Base-by-base conservation (phyloP, 2,888 invertebrate genomes). In the Melinopterus prodromus region DNA sequence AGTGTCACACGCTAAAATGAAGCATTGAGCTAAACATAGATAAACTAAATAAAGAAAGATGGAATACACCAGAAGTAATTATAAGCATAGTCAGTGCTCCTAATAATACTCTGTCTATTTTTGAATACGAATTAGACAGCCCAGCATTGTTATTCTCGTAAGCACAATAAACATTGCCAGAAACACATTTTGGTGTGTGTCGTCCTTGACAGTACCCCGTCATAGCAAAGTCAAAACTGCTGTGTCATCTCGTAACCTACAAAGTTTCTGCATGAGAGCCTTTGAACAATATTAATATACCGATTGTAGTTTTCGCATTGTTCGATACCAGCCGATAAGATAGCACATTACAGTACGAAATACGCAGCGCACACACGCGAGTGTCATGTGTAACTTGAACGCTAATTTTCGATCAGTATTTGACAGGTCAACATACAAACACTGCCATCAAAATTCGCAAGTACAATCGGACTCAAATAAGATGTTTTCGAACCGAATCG, bases 71-170 rank as follows among this genome's bases (percentile, higher is more conserved):
- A 26, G 26, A 53, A 53, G 53, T 12, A 53, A 53, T 53, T 53
- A 53, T 53, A 53, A 12, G n/a, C n/a, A n/a, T n/a, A n/a, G 12
- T 53, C 53, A 53, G 53, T 53, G 5, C 53, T 53, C 1, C 53
- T 53, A 53, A 53, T 53, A 53, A 53, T 53, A 12, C 53, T 53
- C 53, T 53, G 53, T 53, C 7, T 53, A 53, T 53, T 9, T 53
- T 53, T 53, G 53, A 53, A 53, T 53, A 53, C 53, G 53, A 53
- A 53, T 53, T 53, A 53, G 53, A 53, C 53, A 53, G 53, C 53
- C 26, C 53, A 53, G 1, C 53, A 53, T 53, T 53, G 5, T 53
- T 53, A 53, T 0, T 9, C 53, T 2, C 53, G 53, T 53, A 53
- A 53, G 5, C 53, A 53, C 5, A 53, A 53, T 53, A 12, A 1